These are phyloP conservation scores for Cephus cinctus DNA, from an alignment of 1,140 invertebrate genomes.

Conservation along the genomic window DNA sequence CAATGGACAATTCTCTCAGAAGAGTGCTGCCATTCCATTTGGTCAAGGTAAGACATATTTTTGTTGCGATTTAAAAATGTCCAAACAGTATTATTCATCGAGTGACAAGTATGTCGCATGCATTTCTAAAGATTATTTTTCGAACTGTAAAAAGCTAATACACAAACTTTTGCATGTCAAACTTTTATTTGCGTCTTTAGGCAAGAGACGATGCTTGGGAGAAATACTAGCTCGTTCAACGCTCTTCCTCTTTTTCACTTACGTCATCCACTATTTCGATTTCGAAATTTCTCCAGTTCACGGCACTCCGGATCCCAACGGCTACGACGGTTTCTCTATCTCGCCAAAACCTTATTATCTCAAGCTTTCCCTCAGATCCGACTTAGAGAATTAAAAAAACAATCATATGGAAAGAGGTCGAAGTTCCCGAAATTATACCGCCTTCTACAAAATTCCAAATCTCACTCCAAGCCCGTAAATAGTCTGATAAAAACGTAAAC, in stretches of 20 bases:
- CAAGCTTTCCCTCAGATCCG: conserved; percentile 18
- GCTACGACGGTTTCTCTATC: conserved; percentile 56
- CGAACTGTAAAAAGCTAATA: conserved; percentile 1
- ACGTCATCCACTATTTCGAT: conserved; percentile 57
- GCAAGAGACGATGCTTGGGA: conserved; percentile 64
- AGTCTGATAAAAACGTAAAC: too few species aligned
- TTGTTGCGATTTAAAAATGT: not conserved
- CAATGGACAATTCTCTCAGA: conserved; percentile 59
- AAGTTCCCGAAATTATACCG: not conserved
- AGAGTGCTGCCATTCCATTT: conserved; percentile 68
- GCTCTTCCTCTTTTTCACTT: conserved; percentile 58
- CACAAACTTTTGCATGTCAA: conserved; percentile 12
- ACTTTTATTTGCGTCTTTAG: conserved; percentile 48
- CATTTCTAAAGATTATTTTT: too few species aligned
- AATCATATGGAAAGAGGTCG: not conserved
- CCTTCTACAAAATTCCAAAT: too few species aligned
- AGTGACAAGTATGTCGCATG: too few species aligned
- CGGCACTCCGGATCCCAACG: conserved; percentile 38
- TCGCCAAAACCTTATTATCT: conserved; percentile 54
- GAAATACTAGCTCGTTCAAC: conserved; percentile 60
- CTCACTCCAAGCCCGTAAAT: too few species aligned
- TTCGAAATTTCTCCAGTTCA: conserved; percentile 42
- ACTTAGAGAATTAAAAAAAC: not conserved
- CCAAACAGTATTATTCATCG: not conserved
- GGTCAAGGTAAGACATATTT: conserved; percentile 67